Evolutionary conservation across 2,888 invertebrate genomes (phyloP).

Genomic region (Standfussiana lucernea): DNA sequence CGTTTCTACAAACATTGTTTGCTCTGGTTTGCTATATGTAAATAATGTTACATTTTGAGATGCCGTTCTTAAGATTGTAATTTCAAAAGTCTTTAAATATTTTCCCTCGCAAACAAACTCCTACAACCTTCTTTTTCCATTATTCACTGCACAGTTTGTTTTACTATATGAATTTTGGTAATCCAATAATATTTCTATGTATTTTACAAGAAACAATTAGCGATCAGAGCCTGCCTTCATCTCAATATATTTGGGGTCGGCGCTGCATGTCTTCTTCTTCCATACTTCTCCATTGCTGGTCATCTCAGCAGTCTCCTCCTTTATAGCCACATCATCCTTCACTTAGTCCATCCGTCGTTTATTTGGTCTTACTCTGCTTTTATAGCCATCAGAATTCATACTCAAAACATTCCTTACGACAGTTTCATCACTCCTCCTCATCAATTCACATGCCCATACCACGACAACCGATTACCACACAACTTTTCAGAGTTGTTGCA

Average conservation of each 20-base stretch:
- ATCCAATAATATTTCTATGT: background rate
- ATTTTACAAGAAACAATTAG: background rate
- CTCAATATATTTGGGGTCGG: background rate
- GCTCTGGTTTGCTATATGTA: background rate
- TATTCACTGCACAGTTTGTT: background rate
- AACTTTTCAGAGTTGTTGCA: background rate
- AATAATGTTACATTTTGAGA: background rate
- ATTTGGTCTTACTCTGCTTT: background rate
- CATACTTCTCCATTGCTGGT: background rate
- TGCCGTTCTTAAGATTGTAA: background rate
- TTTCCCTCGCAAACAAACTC: background rate
- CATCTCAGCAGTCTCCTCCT: too few species aligned
- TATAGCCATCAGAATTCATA: background rate
- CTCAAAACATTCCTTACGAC: background rate
- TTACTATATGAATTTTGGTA: too few species aligned
- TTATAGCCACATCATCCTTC: background rate
- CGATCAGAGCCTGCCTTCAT: background rate
- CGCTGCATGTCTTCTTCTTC: background rate
- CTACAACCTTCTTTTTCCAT: background rate
- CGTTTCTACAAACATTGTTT: background rate
- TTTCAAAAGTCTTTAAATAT: background rate
- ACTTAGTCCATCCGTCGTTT: background rate
- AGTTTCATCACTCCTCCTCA: background rate
- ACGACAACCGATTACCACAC: background rate
- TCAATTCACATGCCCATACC: background rate